Evolutionary conservation across 2,113 vertebrate species (phyloP), one percentile per base, ranked within the genome.

Genomic region (Thymallus thymallus): DNA sequence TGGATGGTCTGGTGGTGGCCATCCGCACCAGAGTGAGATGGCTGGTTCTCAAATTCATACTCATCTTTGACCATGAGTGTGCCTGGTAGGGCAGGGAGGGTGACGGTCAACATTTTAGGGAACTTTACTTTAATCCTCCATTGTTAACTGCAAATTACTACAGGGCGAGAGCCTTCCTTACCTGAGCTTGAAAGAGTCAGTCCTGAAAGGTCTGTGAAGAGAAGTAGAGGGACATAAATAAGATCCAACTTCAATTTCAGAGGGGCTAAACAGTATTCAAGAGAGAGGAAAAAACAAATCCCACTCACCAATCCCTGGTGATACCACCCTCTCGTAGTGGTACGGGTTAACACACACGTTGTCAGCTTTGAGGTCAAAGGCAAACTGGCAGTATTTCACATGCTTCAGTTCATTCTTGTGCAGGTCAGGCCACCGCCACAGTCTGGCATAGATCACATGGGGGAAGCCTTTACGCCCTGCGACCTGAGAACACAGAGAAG

Each of bases 321-420:
- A 99, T 3, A 99, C 98, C 22, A 99, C 98, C 26, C 98, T 94
- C 87, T 99, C 98, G 29, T 99, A 99, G 87, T 99, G 98, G 91
- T 99, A 99, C 0, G 97, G 98, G 48, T 99, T 99, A 72, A 99
- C 98, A 78, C 98, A 99, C 32, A 99, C 98, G 80, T 96, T 99
- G 92, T 99, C 98, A 86, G 95, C 97, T 75, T 99, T 99, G 77
- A 99, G 88, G 90, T 99, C 98, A 85, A 99, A 99, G 26, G 98
- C 98, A 85, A 96, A 99, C 91, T 99, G 98, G 92, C 98, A 99
- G 80, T 98, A 99, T 92, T 99, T 99, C 51, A 99, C 97, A 9
- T 99, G 97, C 85, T 99, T 99, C 78, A 99, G 86, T 87, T 99
- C 98, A n/a, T 99, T 99, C 91, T 99, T 99, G 71, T 99, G 98